Evolutionary conservation across 2,888 invertebrate genomes (phyloP).

Genomic region (Caenorhabditis plicata): DNA sequence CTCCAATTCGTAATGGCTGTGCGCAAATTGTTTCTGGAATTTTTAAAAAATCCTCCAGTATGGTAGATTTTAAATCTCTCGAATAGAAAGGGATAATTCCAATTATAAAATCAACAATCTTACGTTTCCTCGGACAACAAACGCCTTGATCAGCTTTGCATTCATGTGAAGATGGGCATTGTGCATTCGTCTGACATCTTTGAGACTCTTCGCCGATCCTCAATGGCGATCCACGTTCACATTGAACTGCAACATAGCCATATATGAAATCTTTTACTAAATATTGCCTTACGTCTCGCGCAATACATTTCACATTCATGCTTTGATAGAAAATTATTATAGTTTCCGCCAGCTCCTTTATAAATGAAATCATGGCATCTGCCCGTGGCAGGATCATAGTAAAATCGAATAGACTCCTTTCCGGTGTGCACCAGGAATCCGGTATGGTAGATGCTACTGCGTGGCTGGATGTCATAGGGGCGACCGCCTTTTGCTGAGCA

Average conservation of each 20-base stretch:
- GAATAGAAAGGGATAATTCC: neutral
- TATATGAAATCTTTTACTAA: neutral
- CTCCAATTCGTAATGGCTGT: conserved; percentile 53
- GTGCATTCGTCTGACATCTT: conserved; percentile 46
- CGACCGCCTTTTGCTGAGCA: conserved; percentile 49
- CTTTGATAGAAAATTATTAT: conserved; percentile 54
- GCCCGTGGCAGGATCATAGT: conserved; percentile 46
- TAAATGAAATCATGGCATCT: conserved; percentile 45
- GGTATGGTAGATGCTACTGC: conserved; percentile 40
- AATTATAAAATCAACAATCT: neutral
- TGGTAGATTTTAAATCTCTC: neutral
- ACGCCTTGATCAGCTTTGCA: conserved; percentile 55
- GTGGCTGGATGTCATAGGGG: conserved; percentile 43
- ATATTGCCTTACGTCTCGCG: conserved; percentile 27
- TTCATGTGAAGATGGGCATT: conserved; percentile 54
- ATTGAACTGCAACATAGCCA: conserved; percentile 53
- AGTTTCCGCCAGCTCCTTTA: conserved; percentile 55
- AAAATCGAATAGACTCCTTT: conserved; percentile 48
- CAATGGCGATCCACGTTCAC: conserved; percentile 50
- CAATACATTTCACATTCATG: conserved; percentile 56
- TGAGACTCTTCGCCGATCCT: conserved; percentile 51
- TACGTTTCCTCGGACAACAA: conserved; percentile 57
- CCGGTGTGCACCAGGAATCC: conserved; percentile 45
- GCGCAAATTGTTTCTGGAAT: conserved; percentile 55
- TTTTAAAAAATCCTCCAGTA: neutral